These are phyloP conservation scores for Acanthosepion pharaonis DNA, from an alignment of 2,888 invertebrate genomes.

Conservation along the genomic window DNA sequence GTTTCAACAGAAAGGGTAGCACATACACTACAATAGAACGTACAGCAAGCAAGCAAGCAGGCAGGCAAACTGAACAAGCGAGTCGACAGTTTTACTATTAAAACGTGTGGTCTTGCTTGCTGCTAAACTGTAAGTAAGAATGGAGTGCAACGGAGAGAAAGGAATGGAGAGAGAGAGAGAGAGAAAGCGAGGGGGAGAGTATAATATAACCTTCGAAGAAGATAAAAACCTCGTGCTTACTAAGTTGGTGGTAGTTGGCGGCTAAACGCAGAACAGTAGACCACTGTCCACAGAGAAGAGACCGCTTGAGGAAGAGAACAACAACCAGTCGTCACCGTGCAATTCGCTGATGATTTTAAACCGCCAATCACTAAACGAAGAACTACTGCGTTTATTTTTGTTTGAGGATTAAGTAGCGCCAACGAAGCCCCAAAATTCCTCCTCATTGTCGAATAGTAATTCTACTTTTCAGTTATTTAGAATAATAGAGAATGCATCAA, in stretches of 20 bases:
- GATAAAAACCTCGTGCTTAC: not conserved
- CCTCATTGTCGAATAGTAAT: not conserved
- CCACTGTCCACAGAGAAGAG: conserved; percentile 15
- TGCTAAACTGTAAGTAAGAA: not conserved
- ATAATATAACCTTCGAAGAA: not conserved
- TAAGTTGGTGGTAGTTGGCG: not conserved
- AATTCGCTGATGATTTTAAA: not conserved
- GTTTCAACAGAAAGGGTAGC: not conserved
- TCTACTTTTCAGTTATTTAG: not conserved
- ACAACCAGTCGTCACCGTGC: not conserved
- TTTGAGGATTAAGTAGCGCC: not conserved
- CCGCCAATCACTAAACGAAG: not conserved
- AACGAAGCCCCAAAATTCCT: not conserved
- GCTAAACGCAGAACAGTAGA: not conserved
- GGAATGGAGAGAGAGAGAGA: not conserved
- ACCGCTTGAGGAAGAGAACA: not conserved
- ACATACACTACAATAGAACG: not conserved
- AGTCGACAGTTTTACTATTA: conserved; percentile 6
- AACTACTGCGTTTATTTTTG: not conserved
- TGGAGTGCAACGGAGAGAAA: not conserved
- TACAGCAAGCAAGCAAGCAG: not conserved
- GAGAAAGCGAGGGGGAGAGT: not conserved
- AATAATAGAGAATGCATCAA: too few species aligned
- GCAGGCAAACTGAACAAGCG: conserved; percentile 14
- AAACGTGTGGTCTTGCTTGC: not conserved